Base-by-base conservation (phyloP, 2,888 invertebrate species). In the Melolontha melolontha region DNA sequence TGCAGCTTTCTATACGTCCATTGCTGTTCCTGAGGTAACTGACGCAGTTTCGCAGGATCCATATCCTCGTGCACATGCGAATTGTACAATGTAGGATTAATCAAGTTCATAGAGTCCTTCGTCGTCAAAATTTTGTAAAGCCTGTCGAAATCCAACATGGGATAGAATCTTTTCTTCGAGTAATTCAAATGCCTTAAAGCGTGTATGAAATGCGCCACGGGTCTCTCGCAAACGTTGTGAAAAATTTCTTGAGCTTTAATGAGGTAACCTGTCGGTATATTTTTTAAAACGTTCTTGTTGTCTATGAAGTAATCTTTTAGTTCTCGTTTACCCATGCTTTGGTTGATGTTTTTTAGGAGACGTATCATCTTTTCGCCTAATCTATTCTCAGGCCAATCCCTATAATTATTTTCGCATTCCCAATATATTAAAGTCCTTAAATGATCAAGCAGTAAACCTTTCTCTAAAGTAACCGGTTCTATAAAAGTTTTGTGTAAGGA, bases 371-470 rank as follows among this genome's bases (percentile, higher is more conserved):
- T 88, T 77, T 89, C 89, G 1, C 94, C 94, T 1, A 92, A 83
- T 59, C 90, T 86, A 77, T 91, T 90, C 78, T 92, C 92, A 0
- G 90, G 88, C 92, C 93, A 94, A 68, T 86, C 88, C 0, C 87
- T 86, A 73, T 87, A 90, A 68, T 88, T 86, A 42, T 84, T 79
- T 81, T 94, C 93, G 74, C 92, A 90, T 82, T 93, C 88, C 91
- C 91, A 92, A 79, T 93, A 92, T 34, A 94, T 81, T 75, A 91
- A 88, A 71, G 89, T 89, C 64, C 92, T 87, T 40, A 94, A 86
- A 76, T 94, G 94, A 69, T 90, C 89, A 0, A 89, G 85, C 12
- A 90, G 87, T 17, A 94, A 83, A 5, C 92, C 90, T 57, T 88
- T 84, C 76, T 88, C 87, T 2, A 87, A 85, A 11, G 88, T 87